These are phyloP conservation scores for Operophtera brumata DNA, from an alignment of 2,888 invertebrate genomes.

Conservation along the genomic window DNA sequence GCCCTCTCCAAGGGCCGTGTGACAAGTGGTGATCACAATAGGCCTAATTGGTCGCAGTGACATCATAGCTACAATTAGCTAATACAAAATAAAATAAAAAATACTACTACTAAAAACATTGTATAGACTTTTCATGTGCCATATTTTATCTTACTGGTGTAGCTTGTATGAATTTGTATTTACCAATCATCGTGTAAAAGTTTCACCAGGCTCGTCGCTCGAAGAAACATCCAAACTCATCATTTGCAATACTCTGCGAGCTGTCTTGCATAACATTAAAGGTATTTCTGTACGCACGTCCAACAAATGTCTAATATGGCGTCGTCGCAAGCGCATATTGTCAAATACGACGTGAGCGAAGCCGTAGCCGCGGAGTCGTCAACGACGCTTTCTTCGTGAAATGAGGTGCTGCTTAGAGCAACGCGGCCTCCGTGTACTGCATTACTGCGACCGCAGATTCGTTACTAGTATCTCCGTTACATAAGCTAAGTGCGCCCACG, in stretches of 20 bases:
- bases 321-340: slow-evolving; percentile 29
- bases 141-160: background rate
- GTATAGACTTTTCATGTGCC: too few relatives aligned
- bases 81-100: too few relatives aligned
- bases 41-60: too few relatives aligned
- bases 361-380: slow-evolving; percentile 18
- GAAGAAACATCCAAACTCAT: slow-evolving; percentile 22
- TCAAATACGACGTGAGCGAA: slow-evolving; percentile 28
- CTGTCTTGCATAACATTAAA: slow-evolving; percentile 32
- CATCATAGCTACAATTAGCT: too few relatives aligned
- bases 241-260: slow-evolving; percentile 26
- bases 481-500: slow-evolving; percentile 32
- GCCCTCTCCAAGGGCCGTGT: too few relatives aligned
- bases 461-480: slow-evolving; percentile 22
- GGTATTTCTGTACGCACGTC: slow-evolving; percentile 34
- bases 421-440: too few relatives aligned
- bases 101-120: too few relatives aligned
- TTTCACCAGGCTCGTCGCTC: slow-evolving; percentile 14
- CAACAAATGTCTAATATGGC: slow-evolving; percentile 32
- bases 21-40: too few relatives aligned
- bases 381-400: slow-evolving; percentile 34
- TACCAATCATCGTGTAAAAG: slow-evolving; percentile 18
- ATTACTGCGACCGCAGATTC: slow-evolving; percentile 17
- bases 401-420: background rate
- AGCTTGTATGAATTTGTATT: slow-evolving; percentile 4